Base-by-base conservation (phyloP, 2,113 vertebrate genomes). In the Phrynosoma blainvillii region DNA sequence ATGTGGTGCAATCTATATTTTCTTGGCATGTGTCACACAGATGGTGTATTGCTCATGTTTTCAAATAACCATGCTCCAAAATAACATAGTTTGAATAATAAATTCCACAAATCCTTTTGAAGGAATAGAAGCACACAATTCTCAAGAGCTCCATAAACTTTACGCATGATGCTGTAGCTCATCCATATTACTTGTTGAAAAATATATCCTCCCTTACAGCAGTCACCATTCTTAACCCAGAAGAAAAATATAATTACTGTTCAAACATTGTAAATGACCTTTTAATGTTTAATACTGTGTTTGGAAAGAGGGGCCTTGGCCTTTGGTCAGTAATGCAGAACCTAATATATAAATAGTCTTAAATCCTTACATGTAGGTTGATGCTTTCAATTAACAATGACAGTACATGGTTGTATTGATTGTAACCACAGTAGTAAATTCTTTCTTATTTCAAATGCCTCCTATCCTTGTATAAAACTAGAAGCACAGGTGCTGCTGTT, bases 1-100 rank as follows among this genome's bases (percentile, higher is more conserved):
- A 97, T 96, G 96, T 94, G 87, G 96, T 97, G 96, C 97, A 97
- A 97, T 97, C 97, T 97, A 97, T 97, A 97, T 97, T 97, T 97
- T 96, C 96, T 97, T 97, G 97, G 97, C 96, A 97, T 97, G 96
- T 97, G 96, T 97, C 96, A 97, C 96, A 96, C 97, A 97, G 97
- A 97, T 97, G 97, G 96, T 96, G 96, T 92, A 84, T 95, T 95
- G 96, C 97, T 97, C 97, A 95, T 97, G 96, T 97, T 97, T 97
- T 97, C 96, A 97, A 97, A 97, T 97, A 97, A 96, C 96, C 95
- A 93, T 95, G 96, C 96, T 97, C 97, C 96, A 97, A 96, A 97
- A 97, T 97, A 96, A 97, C 95, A 95, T 96, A 95, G 96, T 97
- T 97, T 97, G 96, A 97, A 97, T 97, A 97, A 97, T 97, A 97